These are phyloP conservation scores for Apoda limacodes DNA, from an alignment of 2,888 invertebrate genomes.

Conservation along the genomic window DNA sequence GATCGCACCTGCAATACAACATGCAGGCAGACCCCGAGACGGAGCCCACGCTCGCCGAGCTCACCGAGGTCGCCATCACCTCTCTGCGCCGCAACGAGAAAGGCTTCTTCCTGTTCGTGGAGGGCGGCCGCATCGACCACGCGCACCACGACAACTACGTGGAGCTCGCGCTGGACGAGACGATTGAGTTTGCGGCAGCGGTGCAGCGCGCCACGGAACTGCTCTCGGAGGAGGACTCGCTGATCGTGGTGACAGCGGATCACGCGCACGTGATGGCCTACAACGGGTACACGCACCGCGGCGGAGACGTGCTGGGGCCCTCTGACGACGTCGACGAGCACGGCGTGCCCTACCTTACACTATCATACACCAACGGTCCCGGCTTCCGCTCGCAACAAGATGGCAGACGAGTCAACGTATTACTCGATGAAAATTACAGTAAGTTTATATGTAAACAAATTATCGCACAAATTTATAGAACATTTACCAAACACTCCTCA, in stretches of 20 bases:
- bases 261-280: constrained; percentile 77
- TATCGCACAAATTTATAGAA: too few relatives aligned
- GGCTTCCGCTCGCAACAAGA: constrained; percentile 41
- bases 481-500: too few relatives aligned
- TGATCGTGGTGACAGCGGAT: constrained; percentile 80
- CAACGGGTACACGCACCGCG: constrained; percentile 72
- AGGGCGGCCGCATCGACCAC: constrained; percentile 71
- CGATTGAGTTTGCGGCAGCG: constrained; percentile 70
- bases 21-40: constrained; percentile 47
- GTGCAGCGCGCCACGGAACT: constrained; percentile 41
- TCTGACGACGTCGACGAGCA: constrained; percentile 41
- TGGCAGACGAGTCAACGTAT: constrained; percentile 47
- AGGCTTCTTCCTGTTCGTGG: constrained; percentile 79
- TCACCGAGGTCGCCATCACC: constrained; percentile 69
- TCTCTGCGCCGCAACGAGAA: constrained; percentile 68
- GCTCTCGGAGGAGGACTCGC: constrained; percentile 67
- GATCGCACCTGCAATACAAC: constrained; percentile 74
- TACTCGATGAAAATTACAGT: constrained; percentile 20
- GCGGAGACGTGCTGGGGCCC: constrained; percentile 29
- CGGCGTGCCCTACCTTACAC: constrained; percentile 57
- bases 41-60: constrained; percentile 38
- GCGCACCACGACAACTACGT: constrained; percentile 70
- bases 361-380: constrained; percentile 72
- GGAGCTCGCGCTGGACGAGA: constrained; percentile 72
- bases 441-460: too few relatives aligned